Percentiles rank a stretch among this genome's conserved stretches.
Conservation (phyloP, 2,888 invertebrate genomes). For the Leptogaster cylindrica region DNA sequence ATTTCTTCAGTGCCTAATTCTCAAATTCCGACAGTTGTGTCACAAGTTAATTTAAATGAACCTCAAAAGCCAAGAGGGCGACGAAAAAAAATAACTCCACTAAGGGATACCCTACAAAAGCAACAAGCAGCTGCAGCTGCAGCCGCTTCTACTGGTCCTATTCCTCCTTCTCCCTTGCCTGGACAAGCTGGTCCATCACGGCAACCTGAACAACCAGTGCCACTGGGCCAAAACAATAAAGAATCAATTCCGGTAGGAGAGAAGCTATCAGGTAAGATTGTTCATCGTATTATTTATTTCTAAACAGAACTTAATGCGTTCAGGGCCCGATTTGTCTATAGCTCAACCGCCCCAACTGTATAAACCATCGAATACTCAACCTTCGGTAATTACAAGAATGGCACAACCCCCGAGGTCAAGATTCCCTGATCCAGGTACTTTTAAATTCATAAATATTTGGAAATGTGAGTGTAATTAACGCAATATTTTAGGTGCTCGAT, state of each 20-base stretch:
- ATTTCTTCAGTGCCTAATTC: constrained; percentile 41
- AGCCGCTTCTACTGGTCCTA: constrained; percentile 59
- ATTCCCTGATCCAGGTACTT: constrained; percentile 52
- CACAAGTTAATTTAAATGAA: constrained; percentile 26
- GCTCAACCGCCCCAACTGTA: constrained; percentile 65
- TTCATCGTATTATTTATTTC: not conserved
- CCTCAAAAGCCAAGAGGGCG: constrained; percentile 58
- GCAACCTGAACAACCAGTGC: constrained; percentile 36
- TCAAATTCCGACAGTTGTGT: constrained; percentile 37
- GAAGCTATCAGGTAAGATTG: constrained; percentile 1
- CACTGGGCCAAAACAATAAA: not conserved
- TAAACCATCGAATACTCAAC: constrained; percentile 61
- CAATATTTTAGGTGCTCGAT: constrained; percentile 39
- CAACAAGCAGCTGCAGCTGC: constrained; percentile 65
- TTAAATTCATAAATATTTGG: constrained; percentile 22
- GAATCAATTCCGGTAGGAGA: not conserved
- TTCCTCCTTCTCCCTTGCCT: constrained; percentile 30
- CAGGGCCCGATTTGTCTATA: constrained; percentile 55
- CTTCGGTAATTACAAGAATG: constrained; percentile 71
- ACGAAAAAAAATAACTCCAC: constrained; percentile 61
- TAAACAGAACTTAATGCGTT: not conserved
- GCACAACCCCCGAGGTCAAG: constrained; percentile 59
- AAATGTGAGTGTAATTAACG: not conserved
- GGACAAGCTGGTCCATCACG: constrained; percentile 16
- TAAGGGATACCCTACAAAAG: constrained; percentile 62